Evolutionary conservation across 2,888 invertebrate genomes (phyloP), one percentile per base, ranked within the genome.

Genomic region (Callyntrura guangdongensis): DNA sequence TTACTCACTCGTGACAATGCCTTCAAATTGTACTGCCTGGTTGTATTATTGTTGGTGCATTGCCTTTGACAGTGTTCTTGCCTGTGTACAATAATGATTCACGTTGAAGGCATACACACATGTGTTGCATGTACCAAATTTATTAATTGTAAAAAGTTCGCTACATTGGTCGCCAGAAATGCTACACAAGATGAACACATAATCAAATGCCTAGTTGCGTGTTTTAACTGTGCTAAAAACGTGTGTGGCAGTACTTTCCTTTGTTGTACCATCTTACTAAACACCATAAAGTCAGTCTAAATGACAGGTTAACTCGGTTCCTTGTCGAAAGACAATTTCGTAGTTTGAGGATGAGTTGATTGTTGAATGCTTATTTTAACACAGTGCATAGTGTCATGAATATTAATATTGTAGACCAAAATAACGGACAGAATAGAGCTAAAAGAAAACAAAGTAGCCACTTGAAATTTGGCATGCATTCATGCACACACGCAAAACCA

Each of bases 1-100:
- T 67, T 61, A 61, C 61, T 67, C 67, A 67, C 5, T 67, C 67
- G 67, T 67, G 67, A 67, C 67, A 67, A 67, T 67, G 67, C 67
- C 27, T 67, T 67, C 27, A 36, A 36, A 67, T 67, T 27, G 67
- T 14, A 67, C 27, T 67, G 67, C 67, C 25, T 36, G n/a, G 67
- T 67, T 67, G 27, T 67, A 14, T 25, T 9, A 27, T 67, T 67
- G 67, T 67, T 67, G 67, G 4, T 8, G 61, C n/a, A 67, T 11
- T 12, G 27, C 67, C 9, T 22, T 67, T 67, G 20, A 36, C n/a
- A 53, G 5, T 67, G 67, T 67, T 25, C 36, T 36, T 36, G 36
- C 36, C 12, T 14, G 5, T 25, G 12, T 67, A 25, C 27, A 27
- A 27, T 12, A 27, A 27, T 12, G 67, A 36, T 36, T 36, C 36